Base-by-base conservation (phyloP, 2,888 invertebrate species). In the Eutolmus rufibarbis region DNA sequence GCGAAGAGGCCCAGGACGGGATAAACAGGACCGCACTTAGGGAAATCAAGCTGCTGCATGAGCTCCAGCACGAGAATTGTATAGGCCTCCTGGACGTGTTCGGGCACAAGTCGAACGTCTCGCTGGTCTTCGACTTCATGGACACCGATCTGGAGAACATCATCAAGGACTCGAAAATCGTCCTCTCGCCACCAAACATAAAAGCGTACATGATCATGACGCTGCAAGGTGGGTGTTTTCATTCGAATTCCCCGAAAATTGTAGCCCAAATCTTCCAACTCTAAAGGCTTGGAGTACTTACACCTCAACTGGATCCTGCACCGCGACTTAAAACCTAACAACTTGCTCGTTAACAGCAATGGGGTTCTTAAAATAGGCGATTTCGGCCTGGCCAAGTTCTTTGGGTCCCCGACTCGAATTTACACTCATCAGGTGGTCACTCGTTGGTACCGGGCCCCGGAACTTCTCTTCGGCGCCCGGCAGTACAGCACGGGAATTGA, bases 391-490 rank as follows among this genome's bases (percentile, higher is more conserved):
- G 99, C 99, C 0, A 98, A 99, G 91, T 96, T 97, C 91, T 99
- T 96, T 93, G 99, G 99, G 0, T 99, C 99, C 0, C 99, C 99
- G 3, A 98, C 96, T 91, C 95, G 99, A 91, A 94, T 97, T 90
- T 98, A 99, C 91, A 99, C 99, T 3, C 98, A 99, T 94, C 99
- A 99, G 93, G 99, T 99, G 77, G 98, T 99, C 0, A 99, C 99
- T 1, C 94, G 97, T 88, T 98, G 97, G 97, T 98, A 97, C 92
- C 95, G 98, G 94, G 96, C 93, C 40, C 99, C 99, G 0, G 99
- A 99, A 92, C 93, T 99, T 43, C 93, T 99, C 56, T 99, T 97
- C 93, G 99, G 99, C 28, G 98, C 99, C 0, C 94, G 97, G 78
- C 97, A 97, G 91, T 99, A 99, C 92, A 97, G 98, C 16, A 97